Percentiles rank a stretch among this genome's conserved stretches.
Conservation (phyloP, 1,140 invertebrate species). For the Platorchestia sp. region DNA sequence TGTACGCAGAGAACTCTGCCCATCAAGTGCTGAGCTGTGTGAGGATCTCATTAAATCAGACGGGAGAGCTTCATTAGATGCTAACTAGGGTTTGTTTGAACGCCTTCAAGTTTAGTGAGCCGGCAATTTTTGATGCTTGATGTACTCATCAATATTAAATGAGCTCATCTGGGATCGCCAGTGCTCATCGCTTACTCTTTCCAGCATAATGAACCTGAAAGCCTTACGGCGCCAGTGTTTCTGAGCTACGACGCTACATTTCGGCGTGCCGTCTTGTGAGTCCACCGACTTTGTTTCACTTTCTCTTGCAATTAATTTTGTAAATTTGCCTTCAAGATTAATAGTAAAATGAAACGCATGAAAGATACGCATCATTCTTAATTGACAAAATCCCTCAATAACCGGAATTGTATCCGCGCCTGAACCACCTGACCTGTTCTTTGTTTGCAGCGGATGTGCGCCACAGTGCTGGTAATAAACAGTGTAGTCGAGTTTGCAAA, state of each 20-base stretch:
- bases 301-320: background rate
- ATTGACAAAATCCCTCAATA: too few relatives aligned
- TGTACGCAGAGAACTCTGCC: background rate
- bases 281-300: background rate
- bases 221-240: background rate
- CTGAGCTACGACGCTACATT: background rate
- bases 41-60: constrained; percentile 22
- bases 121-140: constrained; percentile 18
- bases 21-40: background rate
- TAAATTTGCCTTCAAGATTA: background rate
- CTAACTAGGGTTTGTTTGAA: constrained; percentile 32
- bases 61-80: constrained; percentile 26
- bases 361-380: too few relatives aligned
- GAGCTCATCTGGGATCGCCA: background rate
- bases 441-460: too few relatives aligned
- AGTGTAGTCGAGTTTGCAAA: too few relatives aligned
- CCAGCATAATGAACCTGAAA: background rate
- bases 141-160: constrained; percentile 40
- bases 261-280: background rate
- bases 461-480: too few relatives aligned
- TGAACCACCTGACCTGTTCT: too few relatives aligned
- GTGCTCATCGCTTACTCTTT: background rate
- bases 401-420: too few relatives aligned
- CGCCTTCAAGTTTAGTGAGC: constrained; percentile 41
- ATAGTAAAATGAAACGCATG: background rate